A percentile compares a stretch with the other conserved stretches of the same genome.
Evolutionary conservation across 1,140 invertebrate genomes (phyloP).

Genomic region (Ditylenchus dipsaci): DNA sequence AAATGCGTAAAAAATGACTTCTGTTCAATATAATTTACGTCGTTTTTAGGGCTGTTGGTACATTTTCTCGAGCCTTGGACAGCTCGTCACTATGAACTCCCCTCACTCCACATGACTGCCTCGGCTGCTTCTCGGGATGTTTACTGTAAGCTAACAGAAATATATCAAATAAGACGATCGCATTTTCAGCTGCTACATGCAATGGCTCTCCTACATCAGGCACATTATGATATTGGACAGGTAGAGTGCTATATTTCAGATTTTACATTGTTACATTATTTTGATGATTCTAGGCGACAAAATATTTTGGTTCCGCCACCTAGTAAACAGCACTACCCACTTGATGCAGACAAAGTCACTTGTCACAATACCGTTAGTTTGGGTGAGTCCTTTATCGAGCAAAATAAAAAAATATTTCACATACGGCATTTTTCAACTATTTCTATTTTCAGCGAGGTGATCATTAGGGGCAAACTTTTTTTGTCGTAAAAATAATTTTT

Average conservation of each 20-base stretch:
- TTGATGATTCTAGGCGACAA: constrained; percentile 67
- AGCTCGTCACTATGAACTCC: constrained; percentile 95
- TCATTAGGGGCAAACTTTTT: too few relatives aligned
- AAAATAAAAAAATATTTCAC: too few relatives aligned
- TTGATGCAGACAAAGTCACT: constrained; percentile 47
- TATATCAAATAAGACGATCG: too few relatives aligned
- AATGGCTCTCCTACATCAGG: constrained; percentile 92
- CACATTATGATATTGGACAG: constrained; percentile 80
- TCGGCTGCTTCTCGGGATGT: constrained; percentile 96
- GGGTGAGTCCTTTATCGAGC: constrained; percentile 82
- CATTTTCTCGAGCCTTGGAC: constrained; percentile 94
- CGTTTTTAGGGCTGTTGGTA: constrained; percentile 78
- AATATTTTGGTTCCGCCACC: constrained; percentile 84
- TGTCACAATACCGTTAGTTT: constrained; percentile 48
- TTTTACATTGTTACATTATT: not conserved
- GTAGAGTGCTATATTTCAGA: constrained; percentile 6
- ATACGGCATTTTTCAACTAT: too few relatives aligned
- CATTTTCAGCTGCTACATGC: constrained; percentile 72
- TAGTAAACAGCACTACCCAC: constrained; percentile 47
- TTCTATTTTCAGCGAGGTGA: too few relatives aligned
- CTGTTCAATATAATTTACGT: not conserved
- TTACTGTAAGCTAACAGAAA: constrained; percentile 66
- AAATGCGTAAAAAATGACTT: too few relatives aligned
- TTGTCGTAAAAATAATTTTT: too few relatives aligned
- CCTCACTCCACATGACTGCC: constrained; percentile 95